Base-by-base conservation (phyloP, 2,888 invertebrate genomes). In the Nephrotoma guestfalica region DNA sequence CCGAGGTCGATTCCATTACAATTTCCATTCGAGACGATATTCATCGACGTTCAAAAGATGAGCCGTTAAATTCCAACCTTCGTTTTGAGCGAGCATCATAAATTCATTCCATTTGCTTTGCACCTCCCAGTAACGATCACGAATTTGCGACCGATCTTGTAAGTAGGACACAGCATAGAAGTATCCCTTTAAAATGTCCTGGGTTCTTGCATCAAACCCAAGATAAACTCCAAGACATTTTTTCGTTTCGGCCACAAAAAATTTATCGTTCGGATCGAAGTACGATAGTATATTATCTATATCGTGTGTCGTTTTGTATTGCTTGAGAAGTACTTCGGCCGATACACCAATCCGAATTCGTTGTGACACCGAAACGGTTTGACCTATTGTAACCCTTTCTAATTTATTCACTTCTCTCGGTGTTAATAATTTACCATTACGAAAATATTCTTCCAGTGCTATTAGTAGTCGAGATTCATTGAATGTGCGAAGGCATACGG, bases 381-480 rank as follows among this genome's bases (percentile, higher is more conserved):
- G 90, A 86, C 94, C 93, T 86, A 94, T 89, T 41, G 95, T 91
- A 5, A 96, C 94, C 30, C 95, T 95, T 91, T 98, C 98, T 87
- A 92, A 91, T 88, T 92, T 92, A 90, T 98, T 98, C 3, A 95
- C 93, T 88, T 93, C 91, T 87, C 93, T 92, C 0, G 96, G 94
- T n/a, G 92, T 91, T 0, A 94, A 92, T 88, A 97, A 92, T 0
- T 92, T 90, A 87, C 94, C 94, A 30, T 93, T 92, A 30, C 91
- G 92, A 87, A 96, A 92, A 90, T 95, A 97, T 86, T 93, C 92
- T 88, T 94, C 93, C 41, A 97, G 92, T 0, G 95, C 92, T 87
- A 96, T 93, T 30, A 95, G 92, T 88, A 96, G 94, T 86, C 98
- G 93, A 41, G 96, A 94, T 89, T 94, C 95, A 90, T 98, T 99